A percentile compares a stretch with the other conserved stretches of the same genome.
These are phyloP conservation scores for Clistopyga incitator DNA, from an alignment of 2,888 invertebrate species.

Conservation along the genomic window DNA sequence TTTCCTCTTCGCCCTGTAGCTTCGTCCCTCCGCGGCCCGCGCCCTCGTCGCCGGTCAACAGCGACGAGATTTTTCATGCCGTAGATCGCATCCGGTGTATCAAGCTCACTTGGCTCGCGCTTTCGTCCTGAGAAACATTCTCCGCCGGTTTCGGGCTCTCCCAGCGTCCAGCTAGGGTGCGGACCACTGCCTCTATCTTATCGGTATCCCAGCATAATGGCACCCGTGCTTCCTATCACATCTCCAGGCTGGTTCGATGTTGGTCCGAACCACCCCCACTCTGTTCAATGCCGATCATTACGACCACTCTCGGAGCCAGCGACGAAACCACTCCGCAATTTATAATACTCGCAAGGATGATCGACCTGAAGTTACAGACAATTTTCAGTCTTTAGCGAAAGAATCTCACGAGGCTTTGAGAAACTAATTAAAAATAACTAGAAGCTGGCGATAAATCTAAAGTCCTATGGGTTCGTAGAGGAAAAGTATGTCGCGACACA, in stretches of 20 bases:
- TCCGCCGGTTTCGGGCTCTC: constrained; percentile 35
- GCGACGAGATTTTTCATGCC: constrained; percentile 83
- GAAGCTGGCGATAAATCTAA: neutral
- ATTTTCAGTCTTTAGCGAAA: neutral
- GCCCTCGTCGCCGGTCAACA: constrained; percentile 71
- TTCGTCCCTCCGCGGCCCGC: constrained; percentile 35
- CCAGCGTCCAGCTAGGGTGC: constrained; percentile 28
- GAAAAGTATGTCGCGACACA: constrained; percentile 45
- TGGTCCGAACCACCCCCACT: constrained; percentile 45
- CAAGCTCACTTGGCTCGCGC: constrained; percentile 72
- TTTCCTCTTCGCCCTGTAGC: constrained; percentile 42
- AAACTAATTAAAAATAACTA: neutral
- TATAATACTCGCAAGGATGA: constrained; percentile 14
- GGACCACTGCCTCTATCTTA: constrained; percentile 64
- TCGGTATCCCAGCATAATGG: constrained; percentile 66
- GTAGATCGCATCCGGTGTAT: constrained; percentile 82
- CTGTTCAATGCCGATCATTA: constrained; percentile 40
- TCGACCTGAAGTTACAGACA: neutral
- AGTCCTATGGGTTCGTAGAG: neutral
- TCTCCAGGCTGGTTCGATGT: constrained; percentile 63
- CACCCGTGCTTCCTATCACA: constrained; percentile 63
- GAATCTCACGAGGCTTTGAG: neutral
- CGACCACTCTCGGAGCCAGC: constrained; percentile 32
- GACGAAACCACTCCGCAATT: neutral
- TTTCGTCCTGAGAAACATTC: constrained; percentile 44